Evolutionary conservation across 2,113 vertebrate genomes (phyloP).

Genomic region (Albula goreensis): DNA sequence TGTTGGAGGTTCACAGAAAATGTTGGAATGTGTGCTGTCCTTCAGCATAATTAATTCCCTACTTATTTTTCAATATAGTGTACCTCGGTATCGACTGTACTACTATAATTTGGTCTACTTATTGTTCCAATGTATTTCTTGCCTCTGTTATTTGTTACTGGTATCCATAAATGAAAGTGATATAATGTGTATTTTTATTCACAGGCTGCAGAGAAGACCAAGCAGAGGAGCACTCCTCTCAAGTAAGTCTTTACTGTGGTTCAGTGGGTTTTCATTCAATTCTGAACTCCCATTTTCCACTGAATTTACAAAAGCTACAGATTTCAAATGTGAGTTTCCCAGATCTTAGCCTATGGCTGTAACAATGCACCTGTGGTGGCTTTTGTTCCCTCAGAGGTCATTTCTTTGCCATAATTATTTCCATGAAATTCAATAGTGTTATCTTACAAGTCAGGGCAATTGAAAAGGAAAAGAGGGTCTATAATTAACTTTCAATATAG

Average conservation of each 20-base stretch:
- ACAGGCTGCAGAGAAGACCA: constrained; percentile 89
- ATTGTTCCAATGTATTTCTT: not conserved
- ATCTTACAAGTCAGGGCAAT: not conserved
- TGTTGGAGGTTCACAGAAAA: too few relatives aligned
- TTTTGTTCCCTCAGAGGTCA: not conserved
- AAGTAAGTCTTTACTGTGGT: constrained; percentile 76
- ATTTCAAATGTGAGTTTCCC: too few relatives aligned
- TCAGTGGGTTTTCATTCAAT: not conserved
- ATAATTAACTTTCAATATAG: constrained; percentile 1
- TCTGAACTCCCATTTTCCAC: not conserved
- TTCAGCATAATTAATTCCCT: not conserved
- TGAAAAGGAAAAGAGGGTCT: not conserved
- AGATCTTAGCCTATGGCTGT: too few relatives aligned
- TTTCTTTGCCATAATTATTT: constrained; percentile 9
- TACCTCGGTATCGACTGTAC: not conserved
- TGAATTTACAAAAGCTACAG: not conserved
- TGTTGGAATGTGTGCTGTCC: too few relatives aligned
- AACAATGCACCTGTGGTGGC: not conserved
- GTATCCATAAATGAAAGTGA: not conserved
- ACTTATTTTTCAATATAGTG: not conserved
- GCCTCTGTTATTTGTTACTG: not conserved
- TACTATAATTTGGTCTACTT: not conserved
- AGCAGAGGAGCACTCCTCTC: constrained; percentile 81
- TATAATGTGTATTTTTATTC: constrained; percentile 58
- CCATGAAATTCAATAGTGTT: not conserved